Conservation (phyloP, 2,113 vertebrate species). For the Siniperca knerii region DNA sequence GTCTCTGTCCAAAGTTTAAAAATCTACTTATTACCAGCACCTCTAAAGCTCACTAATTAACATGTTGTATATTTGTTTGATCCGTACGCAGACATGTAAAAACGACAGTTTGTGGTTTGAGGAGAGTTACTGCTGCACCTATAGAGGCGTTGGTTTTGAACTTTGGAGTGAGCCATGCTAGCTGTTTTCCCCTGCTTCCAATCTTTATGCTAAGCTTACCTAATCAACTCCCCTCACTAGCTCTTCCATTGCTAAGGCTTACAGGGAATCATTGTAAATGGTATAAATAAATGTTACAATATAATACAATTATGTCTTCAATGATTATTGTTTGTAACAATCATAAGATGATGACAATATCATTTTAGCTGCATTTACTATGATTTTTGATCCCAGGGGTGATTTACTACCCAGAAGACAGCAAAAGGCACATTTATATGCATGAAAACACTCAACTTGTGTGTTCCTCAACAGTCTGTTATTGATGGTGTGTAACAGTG, state of each 20-base stretch:
- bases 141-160: no score
- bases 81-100: no score
- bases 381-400: neutral
- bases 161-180: neutral
- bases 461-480: neutral
- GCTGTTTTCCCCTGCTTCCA: neutral
- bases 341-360: neutral
- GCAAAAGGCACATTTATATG: no score
- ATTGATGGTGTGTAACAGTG: neutral
- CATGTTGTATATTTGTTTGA: neutral
- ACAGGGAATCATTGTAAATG: neutral
- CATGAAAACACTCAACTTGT: no score
- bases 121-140: no score
- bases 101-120: no score
- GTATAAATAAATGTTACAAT: neutral
- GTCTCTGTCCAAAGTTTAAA: neutral
- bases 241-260: neutral
- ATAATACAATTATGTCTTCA: neutral
- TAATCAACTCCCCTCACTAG: neutral
- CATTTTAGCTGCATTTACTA: neutral
- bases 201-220: no score
- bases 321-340: neutral
- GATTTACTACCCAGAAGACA: no score
- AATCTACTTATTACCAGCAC: no score
- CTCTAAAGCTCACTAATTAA: neutral